These are phyloP conservation scores for Frankliniella fusca DNA, from an alignment of 2,888 invertebrate genomes.

Conservation along the genomic window DNA sequence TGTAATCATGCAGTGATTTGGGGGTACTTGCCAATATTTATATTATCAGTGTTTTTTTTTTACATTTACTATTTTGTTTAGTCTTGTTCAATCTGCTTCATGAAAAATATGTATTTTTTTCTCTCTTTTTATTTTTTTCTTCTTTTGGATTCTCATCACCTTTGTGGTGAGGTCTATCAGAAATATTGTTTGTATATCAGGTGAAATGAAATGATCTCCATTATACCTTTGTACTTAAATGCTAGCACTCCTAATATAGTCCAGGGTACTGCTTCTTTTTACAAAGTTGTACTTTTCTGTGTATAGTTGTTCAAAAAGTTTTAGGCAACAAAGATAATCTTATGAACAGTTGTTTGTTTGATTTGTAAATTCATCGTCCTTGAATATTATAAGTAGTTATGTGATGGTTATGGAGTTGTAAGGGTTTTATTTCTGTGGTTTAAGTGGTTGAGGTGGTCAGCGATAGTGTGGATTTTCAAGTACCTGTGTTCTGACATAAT, in stretches of 20 bases:
- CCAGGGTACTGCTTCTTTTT: not conserved
- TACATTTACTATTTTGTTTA: not conserved
- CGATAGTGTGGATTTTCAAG: not conserved
- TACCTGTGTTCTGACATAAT: constrained; percentile 3
- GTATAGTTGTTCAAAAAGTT: not conserved
- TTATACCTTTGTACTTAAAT: constrained; percentile 6
- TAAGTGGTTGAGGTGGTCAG: not conserved
- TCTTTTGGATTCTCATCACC: not conserved
- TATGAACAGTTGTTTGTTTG: no score
- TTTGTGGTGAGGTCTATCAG: not conserved
- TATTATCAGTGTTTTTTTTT: not conserved
- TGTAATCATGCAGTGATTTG: not conserved
- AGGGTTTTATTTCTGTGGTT: not conserved
- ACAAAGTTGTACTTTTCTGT: not conserved
- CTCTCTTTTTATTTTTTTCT: not conserved
- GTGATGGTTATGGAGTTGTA: constrained; percentile 9
- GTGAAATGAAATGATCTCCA: constrained; percentile 6
- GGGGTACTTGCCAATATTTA: no score
- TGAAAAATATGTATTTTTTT: not conserved
- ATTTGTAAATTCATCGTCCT: no score
- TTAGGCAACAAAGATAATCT: no score
- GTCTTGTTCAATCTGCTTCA: not conserved
- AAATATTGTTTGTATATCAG: not conserved
- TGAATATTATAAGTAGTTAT: not conserved
- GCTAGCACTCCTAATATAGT: constrained; percentile 4